Conservation (phyloP, 2,888 invertebrate genomes). For the Cheilosia pagana region DNA sequence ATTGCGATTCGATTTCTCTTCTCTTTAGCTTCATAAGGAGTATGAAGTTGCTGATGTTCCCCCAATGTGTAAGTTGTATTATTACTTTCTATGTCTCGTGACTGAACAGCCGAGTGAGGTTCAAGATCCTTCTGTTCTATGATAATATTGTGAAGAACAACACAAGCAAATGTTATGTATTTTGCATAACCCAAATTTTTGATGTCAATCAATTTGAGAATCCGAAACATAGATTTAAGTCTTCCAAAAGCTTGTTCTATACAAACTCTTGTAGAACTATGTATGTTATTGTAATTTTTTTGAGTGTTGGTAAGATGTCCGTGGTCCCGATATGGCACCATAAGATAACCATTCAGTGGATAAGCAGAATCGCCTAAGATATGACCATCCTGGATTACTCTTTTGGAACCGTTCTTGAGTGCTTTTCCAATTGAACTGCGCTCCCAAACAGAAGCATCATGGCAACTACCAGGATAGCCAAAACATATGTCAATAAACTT, state of each 20-base stretch:
- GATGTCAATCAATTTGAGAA: conserved; percentile 4
- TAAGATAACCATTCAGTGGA: background rate
- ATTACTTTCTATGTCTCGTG: conserved; percentile 5
- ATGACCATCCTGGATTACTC: conserved; percentile 2
- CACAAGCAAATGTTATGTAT: conserved; percentile 7
- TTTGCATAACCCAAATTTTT: conserved; percentile 9
- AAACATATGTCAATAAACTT: conserved; percentile 10
- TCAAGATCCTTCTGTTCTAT: conserved; percentile 12
- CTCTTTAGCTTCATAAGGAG: background rate
- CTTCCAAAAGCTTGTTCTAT: conserved; percentile 3
- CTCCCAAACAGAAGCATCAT: conserved; percentile 12
- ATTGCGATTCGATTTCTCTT: conserved; percentile 4
- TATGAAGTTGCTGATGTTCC: too few relatives aligned
- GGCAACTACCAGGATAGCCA: conserved; percentile 11
- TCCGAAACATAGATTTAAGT: conserved; percentile 5
- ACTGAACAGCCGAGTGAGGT: conserved; percentile 3
- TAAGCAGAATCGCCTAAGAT: conserved; percentile 20
- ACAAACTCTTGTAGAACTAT: conserved; percentile 7
- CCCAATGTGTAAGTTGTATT: background rate
- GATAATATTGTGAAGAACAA: conserved; percentile 17
- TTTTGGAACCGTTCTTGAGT: background rate
- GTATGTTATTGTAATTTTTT: background rate
- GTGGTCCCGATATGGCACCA: conserved; percentile 28
- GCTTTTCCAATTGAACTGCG: conserved; percentile 13
- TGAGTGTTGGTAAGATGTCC: background rate